Percentiles rank a stretch among this genome's conserved stretches.
phyloP scores from a whole-genome alignment of 2,113 vertebrate genomes.

The Lethenteron reissneri region DNA sequence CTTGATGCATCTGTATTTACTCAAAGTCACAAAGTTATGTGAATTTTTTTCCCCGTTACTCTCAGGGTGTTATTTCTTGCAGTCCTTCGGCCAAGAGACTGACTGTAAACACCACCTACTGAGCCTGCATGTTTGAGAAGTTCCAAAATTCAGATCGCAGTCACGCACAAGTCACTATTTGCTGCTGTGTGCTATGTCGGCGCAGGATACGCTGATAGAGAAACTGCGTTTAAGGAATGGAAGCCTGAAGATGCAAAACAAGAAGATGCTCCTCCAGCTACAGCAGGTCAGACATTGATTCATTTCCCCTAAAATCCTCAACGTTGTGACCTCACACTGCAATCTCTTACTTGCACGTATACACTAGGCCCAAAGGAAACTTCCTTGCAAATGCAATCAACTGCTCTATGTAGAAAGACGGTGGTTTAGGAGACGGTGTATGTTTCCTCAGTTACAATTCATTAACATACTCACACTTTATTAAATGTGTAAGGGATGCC shows the following conservation, averaged over 20 bases:
- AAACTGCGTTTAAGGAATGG: constrained; percentile 29
- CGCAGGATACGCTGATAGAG: constrained; percentile 30
- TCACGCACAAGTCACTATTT: too few relatives aligned
- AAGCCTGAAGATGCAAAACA: constrained; percentile 26
- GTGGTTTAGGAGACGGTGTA: background rate
- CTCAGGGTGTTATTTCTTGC: too few relatives aligned
- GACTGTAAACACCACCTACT: too few relatives aligned
- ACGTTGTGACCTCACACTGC: too few relatives aligned
- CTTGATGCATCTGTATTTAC: too few relatives aligned
- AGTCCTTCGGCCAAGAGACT: too few relatives aligned
- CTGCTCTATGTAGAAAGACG: background rate
- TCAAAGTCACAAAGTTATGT: background rate
- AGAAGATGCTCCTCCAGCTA: constrained; percentile 28
- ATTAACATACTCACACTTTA: background rate
- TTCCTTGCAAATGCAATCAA: background rate
- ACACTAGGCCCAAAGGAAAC: background rate
- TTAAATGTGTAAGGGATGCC: too few relatives aligned
- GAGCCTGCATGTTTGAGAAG: too few relatives aligned
- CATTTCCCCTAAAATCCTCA: too few relatives aligned
- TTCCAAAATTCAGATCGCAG: too few relatives aligned
- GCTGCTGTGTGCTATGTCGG: too few relatives aligned
- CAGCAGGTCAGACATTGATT: constrained; percentile 19
- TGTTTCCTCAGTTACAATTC: background rate
- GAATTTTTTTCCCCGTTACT: constrained; percentile 6
- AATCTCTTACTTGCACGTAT: background rate